Base-by-base conservation (phyloP, 2,797 vertebrate species). In the Helicolenus hilgendorfi region DNA sequence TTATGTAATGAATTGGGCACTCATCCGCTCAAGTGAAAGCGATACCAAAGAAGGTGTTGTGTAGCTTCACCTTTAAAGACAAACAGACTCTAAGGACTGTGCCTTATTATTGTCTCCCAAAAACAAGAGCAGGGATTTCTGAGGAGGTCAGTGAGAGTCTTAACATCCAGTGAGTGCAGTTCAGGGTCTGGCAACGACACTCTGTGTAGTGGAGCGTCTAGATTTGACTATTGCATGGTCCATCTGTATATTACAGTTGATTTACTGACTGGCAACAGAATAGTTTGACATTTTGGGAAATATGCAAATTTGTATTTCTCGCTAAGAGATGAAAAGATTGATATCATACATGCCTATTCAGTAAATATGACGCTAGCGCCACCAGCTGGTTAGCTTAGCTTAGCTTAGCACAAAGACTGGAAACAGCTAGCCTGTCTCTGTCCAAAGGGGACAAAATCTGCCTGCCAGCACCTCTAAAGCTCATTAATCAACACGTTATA, bases 11-110 rank as follows among this genome's bases (percentile, higher is more conserved):
- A 88, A 90, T 76, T 58, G 49, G 64, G 86, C 83, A 62, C 69
- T 89, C 72, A 62, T 79, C 27, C 49, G 36, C 71, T 81, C 69
- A 71, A 69, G 64, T 65, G 80, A 91, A 81, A 74, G 65, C 26
- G 63, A 84, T 65, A 77, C 56, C 77, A 81, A 87, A 62, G 72
- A 68, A 77, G 64, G 79, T 29, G 68, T 77, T 65, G 55, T 76
- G 68, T 79, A 76, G 45, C 77, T 80, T 85, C 84, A 84, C 49
- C 24, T 73, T 85, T 65, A 79, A 90, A 87, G 93, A 96, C 93
- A 95, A 95, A 85, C 92, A 89, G 92, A 93, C 92, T 87, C 68
- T 58, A 77, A 70, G 31, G 92, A 92, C 94, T 94, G 94, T 91
- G 94, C 92, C 83, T 84, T 65, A 74, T 45, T 72, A 65, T 75